Percentiles rank a stretch among this genome's conserved stretches.
phyloP scores from a whole-genome alignment of 2,888 invertebrate genomes.

The Cacoxenus indagator region DNA sequence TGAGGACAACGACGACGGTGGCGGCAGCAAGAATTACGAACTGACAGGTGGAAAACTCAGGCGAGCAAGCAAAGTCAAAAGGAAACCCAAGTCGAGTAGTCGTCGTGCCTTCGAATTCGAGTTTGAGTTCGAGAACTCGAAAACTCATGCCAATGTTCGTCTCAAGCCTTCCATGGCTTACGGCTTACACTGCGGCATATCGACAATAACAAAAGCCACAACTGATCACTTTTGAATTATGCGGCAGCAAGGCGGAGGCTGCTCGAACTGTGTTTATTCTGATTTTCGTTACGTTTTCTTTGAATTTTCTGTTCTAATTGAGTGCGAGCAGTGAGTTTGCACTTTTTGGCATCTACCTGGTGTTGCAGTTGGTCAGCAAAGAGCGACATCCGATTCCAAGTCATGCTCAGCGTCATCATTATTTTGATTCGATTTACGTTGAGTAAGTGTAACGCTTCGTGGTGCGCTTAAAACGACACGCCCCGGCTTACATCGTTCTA shows the following conservation, averaged over 20 bases:
- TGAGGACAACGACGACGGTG: not conserved
- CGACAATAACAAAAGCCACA: not conserved
- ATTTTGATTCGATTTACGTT: slow-evolving; percentile 39
- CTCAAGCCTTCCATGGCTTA: no score
- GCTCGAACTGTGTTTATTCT: slow-evolving; percentile 53
- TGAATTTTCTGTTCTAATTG: slow-evolving; percentile 65
- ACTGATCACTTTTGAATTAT: slow-evolving; percentile 26
- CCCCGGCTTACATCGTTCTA: slow-evolving; percentile 7
- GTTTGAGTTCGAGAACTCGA: no score
- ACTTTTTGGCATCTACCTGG: slow-evolving; percentile 39
- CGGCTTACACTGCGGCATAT: not conserved
- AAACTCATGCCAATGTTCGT: no score
- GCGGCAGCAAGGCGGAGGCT: slow-evolving; percentile 25
- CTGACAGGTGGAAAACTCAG: slow-evolving; percentile 59
- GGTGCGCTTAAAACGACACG: slow-evolving; percentile 31
- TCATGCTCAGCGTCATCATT: slow-evolving; percentile 36
- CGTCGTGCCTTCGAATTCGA: no score
- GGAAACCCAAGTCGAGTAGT: slow-evolving; percentile 38
- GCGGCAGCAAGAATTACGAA: slow-evolving; percentile 38
- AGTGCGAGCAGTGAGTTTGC: slow-evolving; percentile 55
- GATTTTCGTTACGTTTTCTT: slow-evolving; percentile 53
- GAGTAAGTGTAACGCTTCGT: slow-evolving; percentile 35
- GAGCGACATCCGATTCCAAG: slow-evolving; percentile 22
- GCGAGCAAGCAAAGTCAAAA: slow-evolving; percentile 38
- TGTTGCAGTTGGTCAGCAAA: not conserved